Conservation (phyloP, 2,113 vertebrate species). For the Nymphicus hollandicus region DNA sequence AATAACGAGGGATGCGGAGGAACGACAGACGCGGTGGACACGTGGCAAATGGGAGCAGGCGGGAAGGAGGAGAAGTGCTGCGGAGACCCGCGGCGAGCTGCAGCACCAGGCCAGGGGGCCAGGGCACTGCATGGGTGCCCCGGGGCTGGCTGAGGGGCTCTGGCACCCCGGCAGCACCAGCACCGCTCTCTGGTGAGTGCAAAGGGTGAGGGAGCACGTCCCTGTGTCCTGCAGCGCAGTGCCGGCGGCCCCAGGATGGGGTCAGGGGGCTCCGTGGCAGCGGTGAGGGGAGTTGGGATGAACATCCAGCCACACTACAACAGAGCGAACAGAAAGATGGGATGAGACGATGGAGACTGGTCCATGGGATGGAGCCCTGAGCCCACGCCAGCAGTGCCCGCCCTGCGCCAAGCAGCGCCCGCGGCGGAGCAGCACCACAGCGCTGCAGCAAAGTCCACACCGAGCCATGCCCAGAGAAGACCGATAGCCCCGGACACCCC, state of each 20-base stretch:
- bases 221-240: not conserved
- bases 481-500: not conserved
- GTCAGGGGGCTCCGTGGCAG: conserved; percentile 8
- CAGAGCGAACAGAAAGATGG: conserved; percentile 60
- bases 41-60: not conserved
- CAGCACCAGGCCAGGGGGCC: not conserved
- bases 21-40: not conserved
- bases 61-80: not conserved
- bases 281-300: conserved; percentile 55
- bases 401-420: not conserved
- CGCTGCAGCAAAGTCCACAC: not conserved
- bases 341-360: conserved; percentile 24
- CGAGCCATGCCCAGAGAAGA: not conserved
- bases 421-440: not conserved
- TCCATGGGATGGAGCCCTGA: not conserved
- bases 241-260: not conserved
- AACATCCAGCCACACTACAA: conserved; percentile 68
- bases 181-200: not conserved
- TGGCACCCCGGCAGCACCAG: not conserved
- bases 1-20: not conserved
- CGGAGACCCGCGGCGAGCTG: not conserved
- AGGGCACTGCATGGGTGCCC: not conserved
- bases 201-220: not conserved
- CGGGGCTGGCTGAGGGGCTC: not conserved
- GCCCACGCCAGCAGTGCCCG: not conserved